Base-by-base conservation (phyloP, 1,140 invertebrate genomes). In the Kradibia gibbosae region DNA sequence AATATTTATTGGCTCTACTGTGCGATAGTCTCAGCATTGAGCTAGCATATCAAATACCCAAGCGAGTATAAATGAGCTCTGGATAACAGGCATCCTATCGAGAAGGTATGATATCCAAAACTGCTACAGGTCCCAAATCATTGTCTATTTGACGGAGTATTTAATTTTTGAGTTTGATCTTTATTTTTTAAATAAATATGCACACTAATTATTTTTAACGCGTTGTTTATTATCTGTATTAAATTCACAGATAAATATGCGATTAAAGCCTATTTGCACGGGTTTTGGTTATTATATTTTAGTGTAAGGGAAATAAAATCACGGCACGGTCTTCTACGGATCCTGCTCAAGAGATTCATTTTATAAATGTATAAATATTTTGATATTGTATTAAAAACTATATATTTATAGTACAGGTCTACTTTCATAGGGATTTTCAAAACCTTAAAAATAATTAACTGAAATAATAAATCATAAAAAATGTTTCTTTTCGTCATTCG, bases 1-100 rank as follows among this genome's bases (percentile, higher is more conserved):
- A 76, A 83, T 80, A 85, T 85, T 85, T 83, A 85, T 85, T 78
- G 80, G 73, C 67, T 31, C 50, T 83, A 83, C 78, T 70, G 45
- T 20, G 25, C 60, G 45, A 78, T 80, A 74, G 55, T 82, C 74
- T 79, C 75, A 36, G 28, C 45, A 55, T 62, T 15, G 77, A 65
- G 11, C 28, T n/a, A 65, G 48, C 62, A 42, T 78, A 78, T 75
- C 79, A 70, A 57, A 48, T 45, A 45, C 34, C 45, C 20, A 22
- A 10, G 73, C 55, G 42, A 22, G n/a, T 45, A 20, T 11, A 39
- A 13, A 34, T 31, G n/a, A 13, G 39, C n/a, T 22, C 22, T 17
- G 28, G 17, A 65, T 39, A 65, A 60, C 11, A 7, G 5, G n/a
- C 17, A 22, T 28, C n/a, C 13, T 25, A 5, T 0, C n/a, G 7